Evolutionary conservation across 2,797 vertebrate genomes (phyloP).

Genomic region (Enoplosus armatus): DNA sequence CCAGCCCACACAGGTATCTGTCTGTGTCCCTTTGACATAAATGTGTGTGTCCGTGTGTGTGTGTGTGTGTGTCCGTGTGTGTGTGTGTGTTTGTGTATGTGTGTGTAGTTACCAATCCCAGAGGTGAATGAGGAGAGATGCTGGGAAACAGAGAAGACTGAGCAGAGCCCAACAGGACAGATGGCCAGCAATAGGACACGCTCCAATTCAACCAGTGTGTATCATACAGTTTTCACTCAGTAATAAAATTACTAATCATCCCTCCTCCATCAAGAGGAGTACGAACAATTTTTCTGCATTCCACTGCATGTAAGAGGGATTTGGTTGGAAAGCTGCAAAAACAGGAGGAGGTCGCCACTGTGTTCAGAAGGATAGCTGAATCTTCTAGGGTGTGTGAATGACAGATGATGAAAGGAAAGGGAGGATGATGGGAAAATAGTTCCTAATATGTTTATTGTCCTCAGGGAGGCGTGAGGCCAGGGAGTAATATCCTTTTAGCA

Average conservation of each 20-base stretch:
- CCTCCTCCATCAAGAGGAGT: background rate
- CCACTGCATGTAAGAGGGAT: background rate
- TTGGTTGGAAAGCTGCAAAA: background rate
- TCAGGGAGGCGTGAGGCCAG: constrained; percentile 20
- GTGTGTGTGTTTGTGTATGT: constrained; percentile 39
- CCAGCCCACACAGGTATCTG: background rate
- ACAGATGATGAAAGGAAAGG: background rate
- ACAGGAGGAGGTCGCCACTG: background rate
- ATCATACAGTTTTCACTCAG: background rate
- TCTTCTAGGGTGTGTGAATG: constrained; percentile 25
- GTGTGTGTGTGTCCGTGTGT: constrained; percentile 28
- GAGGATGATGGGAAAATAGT: background rate
- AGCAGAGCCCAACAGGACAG: constrained; percentile 76
- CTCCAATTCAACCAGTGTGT: constrained; percentile 91
- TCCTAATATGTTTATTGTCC: constrained; percentile 40
- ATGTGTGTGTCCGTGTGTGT: constrained; percentile 11
- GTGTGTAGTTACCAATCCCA: constrained; percentile 76
- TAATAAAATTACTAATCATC: background rate
- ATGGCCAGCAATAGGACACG: constrained; percentile 83
- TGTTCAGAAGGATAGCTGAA: background rate
- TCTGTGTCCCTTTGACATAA: background rate
- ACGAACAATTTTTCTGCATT: background rate
- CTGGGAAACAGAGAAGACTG: constrained; percentile 61
- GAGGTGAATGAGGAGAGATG: constrained; percentile 72
- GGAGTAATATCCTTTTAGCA: background rate